Evolutionary conservation across 1,140 invertebrate species (phyloP).

Genomic region (Latrodectus geometricus): DNA sequence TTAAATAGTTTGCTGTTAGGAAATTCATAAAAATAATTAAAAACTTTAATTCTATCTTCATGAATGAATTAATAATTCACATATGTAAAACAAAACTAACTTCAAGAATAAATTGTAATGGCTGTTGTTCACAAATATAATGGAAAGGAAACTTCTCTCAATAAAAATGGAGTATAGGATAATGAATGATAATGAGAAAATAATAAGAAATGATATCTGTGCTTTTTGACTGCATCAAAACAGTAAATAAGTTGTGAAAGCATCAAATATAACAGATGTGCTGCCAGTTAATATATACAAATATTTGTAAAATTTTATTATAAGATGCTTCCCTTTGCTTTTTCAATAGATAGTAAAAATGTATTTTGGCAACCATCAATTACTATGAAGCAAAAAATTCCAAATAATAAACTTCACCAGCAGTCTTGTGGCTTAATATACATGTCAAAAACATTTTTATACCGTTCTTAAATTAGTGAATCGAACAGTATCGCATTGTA

Average conservation of each 20-base stretch:
- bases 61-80: too few relatives aligned
- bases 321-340: background rate
- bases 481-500: background rate
- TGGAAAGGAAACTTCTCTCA: too few relatives aligned
- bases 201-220: slow-evolving; percentile 2
- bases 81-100: too few relatives aligned
- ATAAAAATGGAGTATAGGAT: too few relatives aligned
- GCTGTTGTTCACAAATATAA: too few relatives aligned
- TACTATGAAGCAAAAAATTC: background rate
- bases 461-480: background rate
- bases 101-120: too few relatives aligned
- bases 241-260: background rate
- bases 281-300: background rate
- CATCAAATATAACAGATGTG: background rate
- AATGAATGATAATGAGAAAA: too few relatives aligned
- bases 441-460: background rate
- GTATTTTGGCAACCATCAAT: background rate
- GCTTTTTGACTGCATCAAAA: slow-evolving; percentile 51
- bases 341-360: background rate
- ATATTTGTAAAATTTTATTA: background rate
- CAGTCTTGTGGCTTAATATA: background rate
- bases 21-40: too few relatives aligned
- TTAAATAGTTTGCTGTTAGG: too few relatives aligned
- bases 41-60: too few relatives aligned
- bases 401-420: background rate